Percentiles rank a stretch among this genome's conserved stretches.
Evolutionary conservation across 2,888 invertebrate genomes (phyloP).

Genomic region (Netelia melanura): DNA sequence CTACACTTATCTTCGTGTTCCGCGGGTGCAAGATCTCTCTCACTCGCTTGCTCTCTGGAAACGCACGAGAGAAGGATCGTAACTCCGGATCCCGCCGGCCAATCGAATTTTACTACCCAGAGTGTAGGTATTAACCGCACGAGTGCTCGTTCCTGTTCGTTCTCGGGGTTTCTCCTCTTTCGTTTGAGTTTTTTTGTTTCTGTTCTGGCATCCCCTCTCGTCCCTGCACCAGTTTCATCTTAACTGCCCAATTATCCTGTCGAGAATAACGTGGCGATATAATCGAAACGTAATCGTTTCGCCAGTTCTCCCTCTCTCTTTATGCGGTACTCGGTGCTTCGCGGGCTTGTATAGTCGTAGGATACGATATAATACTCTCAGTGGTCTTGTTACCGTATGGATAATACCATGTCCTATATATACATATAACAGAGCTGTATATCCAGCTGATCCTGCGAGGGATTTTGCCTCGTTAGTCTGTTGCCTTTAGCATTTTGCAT

Average conservation of each 20-base stretch:
- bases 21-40: conserved; percentile 33
- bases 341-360: conserved; percentile 18
- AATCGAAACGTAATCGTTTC: conserved; percentile 66
- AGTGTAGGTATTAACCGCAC: conserved; percentile 52
- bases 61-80: conserved; percentile 57
- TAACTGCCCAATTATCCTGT: conserved; percentile 67
- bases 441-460: conserved; percentile 17
- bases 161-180: conserved; percentile 16
- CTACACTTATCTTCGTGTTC: conserved; percentile 49
- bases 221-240: conserved; percentile 59
- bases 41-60: conserved; percentile 24
- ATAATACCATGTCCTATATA: conserved; percentile 6
- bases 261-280: conserved; percentile 66
- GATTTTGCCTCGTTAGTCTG: conserved; percentile 58
- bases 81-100: conserved; percentile 65
- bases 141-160: conserved; percentile 46
- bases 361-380: conserved; percentile 31
- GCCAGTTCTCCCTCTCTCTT: conserved; percentile 13
- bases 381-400: conserved; percentile 29
- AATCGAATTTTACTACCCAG: conserved; percentile 65
- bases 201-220: conserved; percentile 23
- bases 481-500: conserved; percentile 58
- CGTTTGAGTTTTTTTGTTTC: conserved; percentile 13
- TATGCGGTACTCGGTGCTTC: conserved; percentile 11
- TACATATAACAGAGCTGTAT: neutral